phyloP scores from a whole-genome alignment of 2,113 vertebrate species.

The Aix galericulata region DNA sequence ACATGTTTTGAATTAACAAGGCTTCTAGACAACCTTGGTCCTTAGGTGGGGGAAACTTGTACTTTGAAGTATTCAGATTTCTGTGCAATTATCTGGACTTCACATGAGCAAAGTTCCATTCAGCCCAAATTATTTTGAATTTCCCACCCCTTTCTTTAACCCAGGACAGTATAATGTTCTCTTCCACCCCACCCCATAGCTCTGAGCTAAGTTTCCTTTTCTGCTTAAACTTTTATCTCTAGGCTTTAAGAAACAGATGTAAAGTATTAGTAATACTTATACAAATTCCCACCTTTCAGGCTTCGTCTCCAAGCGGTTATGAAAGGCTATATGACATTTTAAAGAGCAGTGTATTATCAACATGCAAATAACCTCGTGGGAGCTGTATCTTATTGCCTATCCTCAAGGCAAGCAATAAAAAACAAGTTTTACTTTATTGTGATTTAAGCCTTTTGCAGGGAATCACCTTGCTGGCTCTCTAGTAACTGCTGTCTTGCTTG shows the following conservation, averaged over 20 bases:
- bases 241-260: constrained; percentile 31
- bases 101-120: constrained; percentile 23
- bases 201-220: constrained; percentile 39
- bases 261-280: constrained; percentile 38
- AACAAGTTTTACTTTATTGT: constrained; percentile 77
- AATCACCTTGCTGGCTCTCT: constrained; percentile 67
- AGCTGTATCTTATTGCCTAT: constrained; percentile 72
- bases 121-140: constrained; percentile 10
- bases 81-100: neutral
- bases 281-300: constrained; percentile 54
- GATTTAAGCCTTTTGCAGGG: constrained; percentile 72
- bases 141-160: neutral
- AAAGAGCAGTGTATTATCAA: constrained; percentile 63
- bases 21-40: constrained; percentile 14
- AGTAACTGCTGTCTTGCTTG: constrained; percentile 22
- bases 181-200: constrained; percentile 13
- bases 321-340: constrained; percentile 70
- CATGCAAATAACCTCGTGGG: constrained; percentile 75
- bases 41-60: constrained; percentile 19
- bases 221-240: constrained; percentile 14
- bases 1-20: constrained; percentile 49
- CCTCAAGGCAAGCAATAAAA: constrained; percentile 75
- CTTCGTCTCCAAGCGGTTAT: constrained; percentile 50
- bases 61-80: constrained; percentile 13
- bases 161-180: neutral